Conservation (phyloP, 2,888 invertebrate genomes). For the Nezara viridula region DNA sequence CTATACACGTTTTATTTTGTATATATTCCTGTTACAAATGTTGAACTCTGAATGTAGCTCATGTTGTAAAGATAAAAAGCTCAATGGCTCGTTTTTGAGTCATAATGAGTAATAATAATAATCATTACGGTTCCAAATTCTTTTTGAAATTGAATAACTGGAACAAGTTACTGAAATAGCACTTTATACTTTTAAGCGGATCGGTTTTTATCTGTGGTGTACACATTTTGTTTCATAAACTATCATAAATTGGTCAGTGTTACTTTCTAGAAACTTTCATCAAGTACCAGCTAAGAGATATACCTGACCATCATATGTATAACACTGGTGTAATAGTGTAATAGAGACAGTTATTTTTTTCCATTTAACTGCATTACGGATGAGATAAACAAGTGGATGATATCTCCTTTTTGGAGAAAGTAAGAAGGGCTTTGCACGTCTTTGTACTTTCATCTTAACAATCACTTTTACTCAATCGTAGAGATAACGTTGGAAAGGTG, state of each 20-base stretch:
- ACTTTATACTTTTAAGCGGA: neutral
- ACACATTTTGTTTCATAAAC: neutral
- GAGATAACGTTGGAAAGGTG: neutral
- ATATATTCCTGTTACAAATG: no score
- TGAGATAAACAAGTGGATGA: neutral
- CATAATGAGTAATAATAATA: no score
- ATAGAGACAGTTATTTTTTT: neutral
- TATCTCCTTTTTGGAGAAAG: conserved; percentile 31
- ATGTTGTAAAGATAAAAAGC: no score
- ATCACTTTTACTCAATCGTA: conserved; percentile 47
- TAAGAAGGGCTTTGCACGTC: neutral
- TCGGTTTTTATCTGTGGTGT: neutral
- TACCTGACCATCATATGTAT: neutral
- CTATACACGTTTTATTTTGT: no score
- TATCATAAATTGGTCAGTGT: neutral
- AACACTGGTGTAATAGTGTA: neutral
- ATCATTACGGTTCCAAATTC: no score
- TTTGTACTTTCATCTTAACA: conserved; percentile 30
- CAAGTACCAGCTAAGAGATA: neutral
- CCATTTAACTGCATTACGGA: neutral
- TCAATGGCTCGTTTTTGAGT: no score
- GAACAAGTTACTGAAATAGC: neutral
- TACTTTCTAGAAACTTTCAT: neutral
- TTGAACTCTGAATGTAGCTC: no score
- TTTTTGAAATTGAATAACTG: neutral